Base-by-base conservation (phyloP, 2,113 vertebrate genomes). In the Todiramphus saurophagus region DNA sequence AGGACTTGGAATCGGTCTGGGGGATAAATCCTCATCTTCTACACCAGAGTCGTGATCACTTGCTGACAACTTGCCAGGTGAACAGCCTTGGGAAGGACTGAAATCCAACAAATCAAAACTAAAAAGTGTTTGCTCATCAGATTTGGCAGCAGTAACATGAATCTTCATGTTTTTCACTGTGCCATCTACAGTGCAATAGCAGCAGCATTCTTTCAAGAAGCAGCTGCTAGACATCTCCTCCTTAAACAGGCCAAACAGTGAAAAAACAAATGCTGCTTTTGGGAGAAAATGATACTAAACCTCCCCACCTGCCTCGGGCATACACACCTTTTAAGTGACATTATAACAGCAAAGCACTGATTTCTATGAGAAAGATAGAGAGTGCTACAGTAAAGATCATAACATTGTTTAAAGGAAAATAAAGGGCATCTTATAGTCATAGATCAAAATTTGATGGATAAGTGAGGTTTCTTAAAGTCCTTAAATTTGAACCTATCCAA, bases 21-120 rank as follows among this genome's bases (percentile, higher is more conserved):
- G 99, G 87, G 99, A 99, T 81, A 98, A 96, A 94, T 99, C 99
- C 74, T 99, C 99, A 93, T 99, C 99, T 97, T 99, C 99, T n/a
- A 99, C 98, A 56, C 99, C 99, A 23, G 99, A 99, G 92, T 99
- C 99, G 1, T 98, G 99, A 84, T 99, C 99, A 12, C 97, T 99
- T 89, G 98, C 72, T 41, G 98, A 98, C 44, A 98, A 37, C 90
- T 98, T 98, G 64, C 81, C 96, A 14, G 97, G 96, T 55, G 97
- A 95, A 67, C 80, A 89, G 48, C 87, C 84, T 39, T 88, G 90
- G 19, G 80, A 25, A 92, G 79, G 5, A 69, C 97, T 97, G 77
- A 93, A 51, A 97, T 70, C 35, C 46, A 76, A 82, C 19, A 70
- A 86, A 81, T 48, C 25, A 83, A 83, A 51, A 70, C 8, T 11